These are phyloP conservation scores for Copidosoma aretas DNA, from an alignment of 2,888 invertebrate species.

Conservation along the genomic window DNA sequence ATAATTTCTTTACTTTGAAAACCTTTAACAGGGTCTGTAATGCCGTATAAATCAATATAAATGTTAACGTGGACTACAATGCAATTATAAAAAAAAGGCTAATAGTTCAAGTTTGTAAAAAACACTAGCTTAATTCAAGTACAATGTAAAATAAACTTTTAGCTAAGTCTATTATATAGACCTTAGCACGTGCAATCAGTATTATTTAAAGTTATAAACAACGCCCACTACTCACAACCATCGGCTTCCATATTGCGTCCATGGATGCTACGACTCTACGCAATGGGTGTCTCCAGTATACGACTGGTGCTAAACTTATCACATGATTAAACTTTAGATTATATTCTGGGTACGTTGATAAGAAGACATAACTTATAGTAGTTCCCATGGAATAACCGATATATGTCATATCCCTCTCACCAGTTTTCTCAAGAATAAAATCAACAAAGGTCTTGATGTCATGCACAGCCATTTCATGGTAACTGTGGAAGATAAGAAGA, in stretches of 20 bases:
- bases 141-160: no score
- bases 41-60: neutral
- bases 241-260: neutral
- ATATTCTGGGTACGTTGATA: conserved; percentile 73
- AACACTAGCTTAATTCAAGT: no score
- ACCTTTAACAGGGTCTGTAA: conserved; percentile 12
- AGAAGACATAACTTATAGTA: conserved; percentile 73
- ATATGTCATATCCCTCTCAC: conserved; percentile 68
- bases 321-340: conserved; percentile 72
- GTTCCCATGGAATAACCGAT: conserved; percentile 94
- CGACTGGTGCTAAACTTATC: conserved; percentile 18
- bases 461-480: conserved; percentile 83
- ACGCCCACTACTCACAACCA: conserved; percentile 13
- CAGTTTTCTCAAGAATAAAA: conserved; percentile 68
- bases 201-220: neutral
- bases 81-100: neutral
- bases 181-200: no score
- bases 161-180: neutral
- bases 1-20: conserved; percentile 10
- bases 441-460: conserved; percentile 87
- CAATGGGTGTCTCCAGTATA: conserved; percentile 20
- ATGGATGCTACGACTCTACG: conserved; percentile 2
- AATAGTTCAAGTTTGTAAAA: neutral
- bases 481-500: conserved; percentile 64
- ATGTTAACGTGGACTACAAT: neutral